Evolutionary conservation across 2,113 vertebrate genomes (phyloP).

Genomic region (Pelmatolapia mariae): DNA sequence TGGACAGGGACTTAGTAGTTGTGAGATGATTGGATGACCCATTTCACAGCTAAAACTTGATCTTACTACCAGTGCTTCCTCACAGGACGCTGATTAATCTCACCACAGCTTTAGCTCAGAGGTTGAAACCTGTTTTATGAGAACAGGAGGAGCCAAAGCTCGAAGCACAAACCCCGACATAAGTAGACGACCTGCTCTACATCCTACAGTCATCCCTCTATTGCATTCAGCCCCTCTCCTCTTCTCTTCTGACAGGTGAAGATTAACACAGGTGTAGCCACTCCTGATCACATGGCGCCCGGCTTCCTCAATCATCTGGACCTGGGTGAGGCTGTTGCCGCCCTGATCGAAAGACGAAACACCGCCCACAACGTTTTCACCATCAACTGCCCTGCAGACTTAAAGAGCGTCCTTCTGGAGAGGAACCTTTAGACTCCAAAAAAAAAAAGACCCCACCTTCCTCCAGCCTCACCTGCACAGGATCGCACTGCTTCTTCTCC

Average conservation of each 20-base stretch:
- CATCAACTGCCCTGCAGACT: conserved; percentile 66
- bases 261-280: conserved; percentile 74
- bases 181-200: background rate
- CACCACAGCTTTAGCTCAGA: background rate
- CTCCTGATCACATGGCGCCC: conserved; percentile 68
- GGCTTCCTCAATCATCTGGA: conserved; percentile 77
- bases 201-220: background rate
- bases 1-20: background rate
- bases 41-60: background rate
- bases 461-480: background rate
- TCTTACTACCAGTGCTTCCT: background rate
- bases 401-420: conserved; percentile 65
- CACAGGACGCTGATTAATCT: background rate
- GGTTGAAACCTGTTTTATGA: background rate
- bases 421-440: conserved; percentile 31
- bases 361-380: conserved; percentile 65
- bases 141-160: background rate
- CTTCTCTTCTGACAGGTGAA: conserved; percentile 65
- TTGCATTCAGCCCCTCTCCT: background rate
- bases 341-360: conserved; percentile 66
- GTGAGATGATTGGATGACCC: background rate
- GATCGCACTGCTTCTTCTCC: background rate
- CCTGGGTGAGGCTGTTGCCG: conserved; percentile 71
- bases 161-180: background rate
- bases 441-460: background rate